Percentiles rank a stretch among this genome's conserved stretches.
Evolutionary conservation across 2,797 vertebrate species (phyloP).

Genomic region (Microcaecilia unicolor): DNA sequence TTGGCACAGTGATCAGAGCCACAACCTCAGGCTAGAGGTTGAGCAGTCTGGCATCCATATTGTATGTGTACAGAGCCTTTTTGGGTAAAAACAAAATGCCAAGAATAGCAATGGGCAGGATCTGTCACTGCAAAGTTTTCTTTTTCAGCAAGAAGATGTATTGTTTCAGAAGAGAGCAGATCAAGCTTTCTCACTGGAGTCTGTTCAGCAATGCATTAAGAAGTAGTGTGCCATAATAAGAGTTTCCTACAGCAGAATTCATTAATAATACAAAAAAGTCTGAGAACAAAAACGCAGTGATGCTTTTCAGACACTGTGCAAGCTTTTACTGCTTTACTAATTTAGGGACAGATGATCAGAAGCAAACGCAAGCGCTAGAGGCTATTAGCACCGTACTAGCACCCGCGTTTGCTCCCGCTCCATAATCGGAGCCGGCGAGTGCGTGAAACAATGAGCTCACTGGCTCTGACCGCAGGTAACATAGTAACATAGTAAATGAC

Average conservation of each 20-base stretch:
- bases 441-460: no score
- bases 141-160: neutral
- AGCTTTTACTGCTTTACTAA: no score
- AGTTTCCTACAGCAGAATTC: neutral
- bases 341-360: no score
- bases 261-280: neutral
- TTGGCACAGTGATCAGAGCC: slow-evolving; percentile 43
- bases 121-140: neutral
- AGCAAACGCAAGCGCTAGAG: no score
- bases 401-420: no score
- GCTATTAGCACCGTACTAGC: no score
- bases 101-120: slow-evolving; percentile 12
- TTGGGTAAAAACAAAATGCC: slow-evolving; percentile 47
- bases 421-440: no score
- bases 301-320: neutral
- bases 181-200: slow-evolving; percentile 3
- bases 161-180: neutral
- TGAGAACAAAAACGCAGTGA: neutral
- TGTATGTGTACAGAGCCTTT: slow-evolving; percentile 43
- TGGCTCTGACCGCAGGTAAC: no score
- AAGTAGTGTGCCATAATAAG: neutral
- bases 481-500: no score
- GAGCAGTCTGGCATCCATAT: slow-evolving; percentile 27
- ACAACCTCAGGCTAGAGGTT: slow-evolving; percentile 30
- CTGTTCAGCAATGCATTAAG: neutral